Base-by-base conservation (phyloP, 1,140 invertebrate species). In the Atta colombica region DNA sequence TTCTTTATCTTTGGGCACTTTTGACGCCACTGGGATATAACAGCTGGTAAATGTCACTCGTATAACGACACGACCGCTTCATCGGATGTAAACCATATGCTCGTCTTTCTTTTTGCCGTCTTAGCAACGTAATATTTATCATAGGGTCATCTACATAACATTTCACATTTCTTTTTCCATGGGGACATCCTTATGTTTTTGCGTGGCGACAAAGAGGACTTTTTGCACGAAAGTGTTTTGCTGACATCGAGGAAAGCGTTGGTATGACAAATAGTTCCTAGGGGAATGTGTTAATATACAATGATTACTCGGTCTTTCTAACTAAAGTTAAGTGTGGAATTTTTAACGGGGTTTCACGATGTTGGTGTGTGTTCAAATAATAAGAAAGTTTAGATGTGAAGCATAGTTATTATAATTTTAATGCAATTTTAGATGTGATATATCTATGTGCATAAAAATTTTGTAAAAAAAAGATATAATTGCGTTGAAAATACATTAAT, bases 31-130 rank as follows among this genome's bases (percentile, higher is more conserved):
- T 25, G 55, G 68, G 61, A 31, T 45, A n/a, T 80, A 69, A 80
- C 35, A 51, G 55, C 80, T 74, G 80, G 55, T 75, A 75, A 84
- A 75, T 75, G 80, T 75, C 80, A 84, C 55, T 82, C 39, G 18
- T 53, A 39, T 63, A 35, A 25, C 25, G 49, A 39, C 53, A n/a
- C 16, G 18, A 35, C n/a, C 55, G 69, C 35, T 65, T 55, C 69
- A 51, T 84, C 80, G 39, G 25, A 16, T 84, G 58, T 84, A 61
- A 74, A 84, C 72, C 80, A 75, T 14, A 39, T 84, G 69, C 25
- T 60, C 18, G 53, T 14, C 18, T 49, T 49, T 6, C 39, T 21
- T 55, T 35, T 7, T 39, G 14, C 3, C 77, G 63, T 39, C n/a
- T 74, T 74, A 61, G 28, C 2, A 55, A n/a, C 39, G 55, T 74